A percentile compares a stretch with the other conserved stretches of the same genome.
phyloP scores from a whole-genome alignment of 1,140 invertebrate species.

The Drosophila repletoides region DNA sequence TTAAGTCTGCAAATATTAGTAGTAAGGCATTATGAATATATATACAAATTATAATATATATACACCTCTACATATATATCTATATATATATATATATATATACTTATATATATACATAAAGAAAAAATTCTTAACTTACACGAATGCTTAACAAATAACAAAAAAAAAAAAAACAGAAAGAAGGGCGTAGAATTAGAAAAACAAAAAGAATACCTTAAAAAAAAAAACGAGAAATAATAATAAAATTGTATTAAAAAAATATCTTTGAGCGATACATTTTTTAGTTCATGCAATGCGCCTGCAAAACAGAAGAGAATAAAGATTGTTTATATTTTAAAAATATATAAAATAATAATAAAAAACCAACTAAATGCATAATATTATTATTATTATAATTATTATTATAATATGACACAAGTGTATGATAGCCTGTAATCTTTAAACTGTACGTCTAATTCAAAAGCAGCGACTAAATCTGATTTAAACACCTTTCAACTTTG shows the following conservation, averaged over 20 bases:
- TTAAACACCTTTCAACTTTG: slow-evolving; percentile 38
- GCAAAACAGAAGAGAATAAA: slow-evolving; percentile 76
- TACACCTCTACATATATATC: slow-evolving; percentile 21
- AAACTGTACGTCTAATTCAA: slow-evolving; percentile 42
- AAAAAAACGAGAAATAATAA: background rate
- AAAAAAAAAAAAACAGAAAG: slow-evolving; percentile 14
- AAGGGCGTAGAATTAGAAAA: slow-evolving; percentile 7
- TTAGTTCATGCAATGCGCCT: slow-evolving; percentile 22
- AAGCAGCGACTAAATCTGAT: slow-evolving; percentile 53
- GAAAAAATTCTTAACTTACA: slow-evolving; percentile 33
- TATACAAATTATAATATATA: slow-evolving; percentile 46
- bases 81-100: slow-evolving; percentile 7
- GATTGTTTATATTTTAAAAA: slow-evolving; percentile 81
- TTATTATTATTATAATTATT: slow-evolving; percentile 33
- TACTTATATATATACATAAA: slow-evolving; percentile 1
- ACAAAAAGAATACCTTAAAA: slow-evolving; percentile 19
- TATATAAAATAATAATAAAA: slow-evolving; percentile 61
- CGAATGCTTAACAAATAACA: slow-evolving; percentile 39
- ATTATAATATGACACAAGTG: slow-evolving; percentile 41
- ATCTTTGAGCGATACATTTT: no score
- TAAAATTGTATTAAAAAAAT: slow-evolving; percentile 18
- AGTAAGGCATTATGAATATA: slow-evolving; percentile 51
- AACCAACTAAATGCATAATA: slow-evolving; percentile 18
- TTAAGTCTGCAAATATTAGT: slow-evolving; percentile 79
- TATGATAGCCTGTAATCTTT: slow-evolving; percentile 60